A percentile compares a stretch with the other conserved stretches of the same genome.
phyloP scores from a whole-genome alignment of 2,888 invertebrate genomes.

The Leucoma salicis region DNA sequence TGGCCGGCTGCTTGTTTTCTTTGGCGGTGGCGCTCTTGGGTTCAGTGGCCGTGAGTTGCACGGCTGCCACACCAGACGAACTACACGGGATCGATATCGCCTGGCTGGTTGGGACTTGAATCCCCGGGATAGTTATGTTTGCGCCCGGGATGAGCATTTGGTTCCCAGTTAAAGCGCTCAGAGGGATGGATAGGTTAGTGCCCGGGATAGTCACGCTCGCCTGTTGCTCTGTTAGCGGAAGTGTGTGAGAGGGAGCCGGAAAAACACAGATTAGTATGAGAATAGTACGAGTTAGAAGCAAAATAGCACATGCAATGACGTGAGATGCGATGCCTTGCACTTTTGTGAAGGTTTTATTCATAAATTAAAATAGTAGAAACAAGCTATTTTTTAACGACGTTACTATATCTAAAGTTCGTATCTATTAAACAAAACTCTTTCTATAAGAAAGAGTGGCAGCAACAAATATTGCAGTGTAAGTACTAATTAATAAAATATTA shows the following conservation, averaged over 20 bases:
- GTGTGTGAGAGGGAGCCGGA: constrained; percentile 42
- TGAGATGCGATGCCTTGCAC: constrained; percentile 11
- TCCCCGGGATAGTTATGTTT: constrained; percentile 66
- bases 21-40: constrained; percentile 68
- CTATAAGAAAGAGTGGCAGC: no score
- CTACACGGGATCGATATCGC: constrained; percentile 55
- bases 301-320: constrained; percentile 46
- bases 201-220: constrained; percentile 84
- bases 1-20: constrained; percentile 57
- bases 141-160: constrained; percentile 82
- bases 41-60: constrained; percentile 31
- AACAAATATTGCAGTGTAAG: no score
- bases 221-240: constrained; percentile 71
- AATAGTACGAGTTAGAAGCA: constrained; percentile 55
- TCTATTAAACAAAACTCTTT: no score
- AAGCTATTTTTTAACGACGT: no score
- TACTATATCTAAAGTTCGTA: no score
- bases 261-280: constrained; percentile 75
- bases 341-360: constrained; percentile 1
- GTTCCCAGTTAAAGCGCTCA: constrained; percentile 69
- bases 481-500: neutral
- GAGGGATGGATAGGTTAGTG: constrained; percentile 84
- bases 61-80: constrained; percentile 42
- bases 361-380: neutral
- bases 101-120: constrained; percentile 49